Base-by-base conservation (phyloP, 2,113 vertebrate genomes). In the Pristiophorus japonicus region DNA sequence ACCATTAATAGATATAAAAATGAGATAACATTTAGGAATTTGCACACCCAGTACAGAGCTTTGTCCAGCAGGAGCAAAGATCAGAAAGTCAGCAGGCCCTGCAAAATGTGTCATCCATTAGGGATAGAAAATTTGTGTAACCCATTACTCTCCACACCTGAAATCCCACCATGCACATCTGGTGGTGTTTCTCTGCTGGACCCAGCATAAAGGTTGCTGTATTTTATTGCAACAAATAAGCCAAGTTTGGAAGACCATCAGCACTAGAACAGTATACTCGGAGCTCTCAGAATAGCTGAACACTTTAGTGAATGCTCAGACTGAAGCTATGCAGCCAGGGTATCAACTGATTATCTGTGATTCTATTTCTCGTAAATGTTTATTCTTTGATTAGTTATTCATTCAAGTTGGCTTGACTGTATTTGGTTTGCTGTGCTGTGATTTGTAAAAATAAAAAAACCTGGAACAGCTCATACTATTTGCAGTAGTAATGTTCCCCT, bases 391-490 rank as follows among this genome's bases (percentile, higher is more conserved):
- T 11, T 14, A 20, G 30, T n/a, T n/a, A 34, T 14, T 62, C 34
- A 90, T 14, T 59, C 5, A 59, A 90, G 0, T 90, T 16, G 34
- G 14, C 16, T 63, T 38, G 6, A 63, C 4, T 92, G 34, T 63
- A 63, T 92, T 92, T 63, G n/a, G 59, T 90, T 90, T 90, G 87
- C 47, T 88, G 45, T 88, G 45, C 24, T 88, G 24, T 88, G 45
- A 27, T 59, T 59, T 30, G 59, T 59, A 0, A 90, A 5, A 85
- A 47, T 85, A 85, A 24, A 45, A 47, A 47, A 16, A 12, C 20
- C 16, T 47, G 45, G 93, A 70, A 47, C 45, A 47, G 66, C 27
- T 73, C 93, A 51, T 47, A 51, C 27, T 27, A 94, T 34, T 94
- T 94, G 14, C 93, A 94, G 22, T 16, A 27, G 45, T 27, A 10